A percentile compares a stretch with the other conserved stretches of the same genome.
phyloP scores from a whole-genome alignment of 2,888 invertebrate species.

The Mechanitis mazaeus region DNA sequence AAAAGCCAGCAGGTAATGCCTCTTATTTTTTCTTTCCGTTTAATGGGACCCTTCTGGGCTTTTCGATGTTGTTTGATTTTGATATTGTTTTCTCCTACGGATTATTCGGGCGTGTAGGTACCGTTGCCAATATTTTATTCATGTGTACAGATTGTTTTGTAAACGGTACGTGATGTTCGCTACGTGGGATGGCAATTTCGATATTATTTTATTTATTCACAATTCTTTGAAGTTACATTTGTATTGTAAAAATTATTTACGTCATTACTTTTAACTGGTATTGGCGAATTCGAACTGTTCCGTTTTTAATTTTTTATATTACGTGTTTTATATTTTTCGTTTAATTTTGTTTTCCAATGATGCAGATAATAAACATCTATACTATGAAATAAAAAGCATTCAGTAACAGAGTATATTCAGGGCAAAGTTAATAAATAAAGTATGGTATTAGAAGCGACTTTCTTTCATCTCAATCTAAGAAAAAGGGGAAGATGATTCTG shows the following conservation, averaged over 20 bases:
- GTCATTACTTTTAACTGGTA: background rate
- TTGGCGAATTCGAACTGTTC: too few relatives aligned
- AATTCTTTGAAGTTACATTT: constrained; percentile 6
- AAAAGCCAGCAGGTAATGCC: constrained; percentile 33
- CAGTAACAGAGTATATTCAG: background rate
- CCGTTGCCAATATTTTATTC: constrained; percentile 26
- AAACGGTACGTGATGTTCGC: constrained; percentile 26
- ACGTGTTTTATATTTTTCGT: too few relatives aligned
- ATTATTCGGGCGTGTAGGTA: constrained; percentile 24
- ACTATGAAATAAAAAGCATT: too few relatives aligned
- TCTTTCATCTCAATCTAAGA: constrained; percentile 10
- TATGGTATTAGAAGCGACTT: background rate
- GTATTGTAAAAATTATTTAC: background rate
- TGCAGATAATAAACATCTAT: too few relatives aligned
- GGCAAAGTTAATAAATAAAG: background rate
- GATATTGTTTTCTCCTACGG: constrained; percentile 23
- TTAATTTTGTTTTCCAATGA: too few relatives aligned
- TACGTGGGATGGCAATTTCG: constrained; percentile 25
- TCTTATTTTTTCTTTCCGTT: constrained; percentile 27
- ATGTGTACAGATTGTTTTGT: constrained; percentile 29
- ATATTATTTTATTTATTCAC: constrained; percentile 27
- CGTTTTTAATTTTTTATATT: too few relatives aligned
- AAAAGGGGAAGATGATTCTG: constrained; percentile 9
- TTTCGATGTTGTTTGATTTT: constrained; percentile 24
- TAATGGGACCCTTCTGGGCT: constrained; percentile 9